Evolutionary conservation across 2,113 vertebrate species (phyloP).

Genomic region (Muscicapa adusta): DNA sequence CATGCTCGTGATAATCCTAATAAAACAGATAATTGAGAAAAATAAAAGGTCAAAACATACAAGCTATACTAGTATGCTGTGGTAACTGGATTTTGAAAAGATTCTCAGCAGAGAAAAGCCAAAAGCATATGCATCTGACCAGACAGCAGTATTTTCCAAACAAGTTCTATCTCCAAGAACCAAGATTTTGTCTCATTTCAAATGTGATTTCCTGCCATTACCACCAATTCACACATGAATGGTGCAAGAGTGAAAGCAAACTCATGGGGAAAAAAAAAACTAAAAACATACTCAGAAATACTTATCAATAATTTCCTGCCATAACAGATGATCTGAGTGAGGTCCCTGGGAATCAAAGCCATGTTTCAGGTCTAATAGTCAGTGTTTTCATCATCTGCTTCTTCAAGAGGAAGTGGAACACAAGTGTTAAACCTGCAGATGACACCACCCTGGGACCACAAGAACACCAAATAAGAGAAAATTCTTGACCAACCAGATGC

Average conservation of each 20-base stretch:
- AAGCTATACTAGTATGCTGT: not conserved
- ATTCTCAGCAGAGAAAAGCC: not conserved
- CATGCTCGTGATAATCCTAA: rapidly evolving
- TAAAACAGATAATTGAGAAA: not conserved
- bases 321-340: not conserved
- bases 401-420: not conserved
- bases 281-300: not conserved
- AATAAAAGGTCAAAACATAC: not conserved
- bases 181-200: not conserved
- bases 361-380: not conserved
- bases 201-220: not conserved
- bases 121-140: not conserved
- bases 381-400: not conserved
- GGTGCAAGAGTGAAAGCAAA: not conserved
- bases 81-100: not conserved
- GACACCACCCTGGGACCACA: not conserved
- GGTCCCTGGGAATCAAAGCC: not conserved
- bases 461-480: not conserved
- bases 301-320: not conserved
- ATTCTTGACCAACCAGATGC: not conserved
- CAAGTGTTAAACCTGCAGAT: not conserved
- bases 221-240: not conserved
- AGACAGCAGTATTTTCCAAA: not conserved
- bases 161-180: not conserved
- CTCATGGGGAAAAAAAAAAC: not conserved